Base-by-base conservation (phyloP, 2,113 vertebrate genomes). In the Donacobius atricapilla region DNA sequence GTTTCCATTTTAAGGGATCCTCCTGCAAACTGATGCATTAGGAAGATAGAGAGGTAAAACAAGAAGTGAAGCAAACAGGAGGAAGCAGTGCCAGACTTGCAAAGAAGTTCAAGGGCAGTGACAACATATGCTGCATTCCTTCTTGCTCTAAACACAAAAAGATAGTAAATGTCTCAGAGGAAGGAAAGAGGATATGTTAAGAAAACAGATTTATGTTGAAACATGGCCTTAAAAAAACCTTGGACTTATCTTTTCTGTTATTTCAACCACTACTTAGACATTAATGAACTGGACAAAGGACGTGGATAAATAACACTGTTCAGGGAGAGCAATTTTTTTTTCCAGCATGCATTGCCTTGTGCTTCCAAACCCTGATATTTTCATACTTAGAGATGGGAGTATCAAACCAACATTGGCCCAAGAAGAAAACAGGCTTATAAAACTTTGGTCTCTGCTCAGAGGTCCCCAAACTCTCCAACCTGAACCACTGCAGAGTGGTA, bases 61-160 rank as follows among this genome's bases (percentile, higher is more conserved):
- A 86, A 90, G 63, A 91, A 85, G 61, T 35, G 89, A 84, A 94
- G 63, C 60, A 86, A 93, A 94, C 35, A 1, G 65, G 7, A 50
- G 47, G 69, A 91, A 93, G 79, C 69, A 48, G 79, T 0, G 8
- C 83, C 88, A 92, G 79, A 53, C 76, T 84, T 91, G 71, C 48
- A 70, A 73, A 91, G 71, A 95, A 92, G 91, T 94, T 98, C 94
- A 97, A 47, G 84, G 90, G 68, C 79, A 88, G 72, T 51, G 45
- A 87, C 61, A 78, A 89, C 73, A 84, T 31, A 48, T 42, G 80
- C 56, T 94, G 73, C 79, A 65, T 92, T 87, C 72, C 80, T 95
- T 66, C 64, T 58, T 50, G 60, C 30, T 91, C 61, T 83, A 54
- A 94, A 92, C 51, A 89, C 89, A 71, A 89, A 87, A 96, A 93